Conservation (phyloP, 2,797 vertebrate genomes). For the Vultur gryphus region DNA sequence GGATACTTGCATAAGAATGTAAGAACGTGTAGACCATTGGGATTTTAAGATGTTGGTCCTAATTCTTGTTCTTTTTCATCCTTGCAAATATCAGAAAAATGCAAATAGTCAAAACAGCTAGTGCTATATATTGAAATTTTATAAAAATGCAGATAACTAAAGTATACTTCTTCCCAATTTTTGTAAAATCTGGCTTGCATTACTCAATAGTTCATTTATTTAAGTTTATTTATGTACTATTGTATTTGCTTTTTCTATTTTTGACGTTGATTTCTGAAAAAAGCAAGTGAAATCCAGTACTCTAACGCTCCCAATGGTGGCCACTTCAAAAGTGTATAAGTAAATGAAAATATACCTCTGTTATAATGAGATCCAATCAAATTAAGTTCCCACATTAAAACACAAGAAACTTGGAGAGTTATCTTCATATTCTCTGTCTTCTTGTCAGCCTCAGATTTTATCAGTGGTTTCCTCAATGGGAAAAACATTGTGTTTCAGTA, state of each 20-base stretch:
- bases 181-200: not conserved
- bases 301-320: fast-evolving
- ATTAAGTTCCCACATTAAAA: not conserved
- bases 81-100: not conserved
- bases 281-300: not conserved
- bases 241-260: not conserved
- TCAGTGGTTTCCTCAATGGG: not conserved
- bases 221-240: not conserved
- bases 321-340: not conserved
- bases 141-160: not conserved
- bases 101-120: not conserved
- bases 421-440: not conserved
- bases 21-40: not conserved
- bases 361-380: not conserved
- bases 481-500: not conserved
- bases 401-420: not conserved
- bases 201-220: not conserved
- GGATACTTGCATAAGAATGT: not conserved
- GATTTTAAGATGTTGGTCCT: not conserved
- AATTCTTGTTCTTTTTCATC: not conserved
- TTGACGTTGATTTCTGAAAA: not conserved
- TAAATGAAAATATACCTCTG: not conserved
- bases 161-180: not conserved
- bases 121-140: not conserved
- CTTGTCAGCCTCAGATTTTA: not conserved